phyloP scores from a whole-genome alignment of 2,113 vertebrate species.

The Burhinus bistriatus region DNA sequence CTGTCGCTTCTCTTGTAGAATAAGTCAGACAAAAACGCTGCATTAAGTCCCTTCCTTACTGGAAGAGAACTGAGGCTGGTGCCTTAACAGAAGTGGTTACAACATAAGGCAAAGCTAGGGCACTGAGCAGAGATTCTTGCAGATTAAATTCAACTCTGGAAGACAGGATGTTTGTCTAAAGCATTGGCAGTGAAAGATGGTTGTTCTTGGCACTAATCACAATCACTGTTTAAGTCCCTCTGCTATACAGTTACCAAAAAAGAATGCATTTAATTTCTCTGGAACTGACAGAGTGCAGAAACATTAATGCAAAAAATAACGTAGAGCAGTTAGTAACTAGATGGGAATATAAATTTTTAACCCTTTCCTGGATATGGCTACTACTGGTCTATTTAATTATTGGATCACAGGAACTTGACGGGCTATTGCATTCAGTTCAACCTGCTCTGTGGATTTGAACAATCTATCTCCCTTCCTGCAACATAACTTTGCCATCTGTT shows the following conservation, averaged over 20 bases:
- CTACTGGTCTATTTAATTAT: not conserved
- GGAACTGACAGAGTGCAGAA: not conserved
- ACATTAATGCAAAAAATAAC: not conserved
- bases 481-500: not conserved
- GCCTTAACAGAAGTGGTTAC: not conserved
- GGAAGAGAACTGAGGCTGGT: not conserved
- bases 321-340: not conserved
- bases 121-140: not conserved
- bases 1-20: not conserved
- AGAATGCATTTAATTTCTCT: constrained; percentile 46
- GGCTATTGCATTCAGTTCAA: not conserved
- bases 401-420: not conserved
- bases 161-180: constrained; percentile 60
- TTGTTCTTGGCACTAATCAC: constrained; percentile 47
- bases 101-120: not conserved
- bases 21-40: not conserved
- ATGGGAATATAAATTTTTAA: not conserved
- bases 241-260: constrained; percentile 27
- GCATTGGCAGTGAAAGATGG: not conserved
- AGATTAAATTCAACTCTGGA: constrained; percentile 20
- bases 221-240: not conserved
- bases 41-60: not conserved
- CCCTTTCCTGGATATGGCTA: not conserved
- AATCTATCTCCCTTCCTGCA: not conserved
- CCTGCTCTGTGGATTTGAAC: not conserved